phyloP scores from a whole-genome alignment of 2,797 vertebrate genomes.

The Serranus cabrilla region DNA sequence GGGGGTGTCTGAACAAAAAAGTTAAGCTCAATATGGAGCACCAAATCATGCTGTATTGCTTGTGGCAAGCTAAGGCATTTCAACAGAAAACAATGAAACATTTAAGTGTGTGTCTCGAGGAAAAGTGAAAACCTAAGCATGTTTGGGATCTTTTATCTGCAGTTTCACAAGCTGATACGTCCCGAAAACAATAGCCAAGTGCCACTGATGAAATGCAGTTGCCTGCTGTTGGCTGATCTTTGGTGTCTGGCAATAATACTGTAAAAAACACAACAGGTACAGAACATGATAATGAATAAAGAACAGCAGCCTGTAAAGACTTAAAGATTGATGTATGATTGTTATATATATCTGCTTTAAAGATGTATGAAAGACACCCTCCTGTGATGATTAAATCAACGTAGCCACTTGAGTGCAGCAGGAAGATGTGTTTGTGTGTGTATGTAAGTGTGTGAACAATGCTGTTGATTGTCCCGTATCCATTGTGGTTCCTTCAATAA shows the following conservation, averaged over 20 bases:
- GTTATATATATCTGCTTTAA: background rate
- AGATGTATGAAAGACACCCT: background rate
- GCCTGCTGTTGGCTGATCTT: background rate
- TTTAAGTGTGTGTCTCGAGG: background rate
- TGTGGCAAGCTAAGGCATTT: no score
- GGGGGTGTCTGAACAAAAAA: no score
- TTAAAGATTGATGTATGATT: constrained; percentile 6
- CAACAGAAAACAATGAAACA: no score
- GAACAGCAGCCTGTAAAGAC: background rate
- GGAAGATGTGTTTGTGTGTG: background rate
- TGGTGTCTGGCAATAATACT: background rate
- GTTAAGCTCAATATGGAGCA: no score
- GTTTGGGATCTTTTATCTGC: background rate
- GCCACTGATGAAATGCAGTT: background rate
- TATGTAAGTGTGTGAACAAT: background rate
- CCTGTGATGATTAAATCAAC: background rate
- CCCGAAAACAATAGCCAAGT: background rate
- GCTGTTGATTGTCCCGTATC: background rate
- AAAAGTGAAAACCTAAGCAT: background rate
- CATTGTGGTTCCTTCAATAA: background rate
- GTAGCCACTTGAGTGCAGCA: background rate
- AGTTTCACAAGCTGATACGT: background rate
- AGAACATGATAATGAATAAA: background rate
- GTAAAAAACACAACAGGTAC: background rate
- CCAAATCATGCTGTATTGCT: no score